phyloP scores from a whole-genome alignment of 1,140 invertebrate genomes.

The Pomacea maculata region DNA sequence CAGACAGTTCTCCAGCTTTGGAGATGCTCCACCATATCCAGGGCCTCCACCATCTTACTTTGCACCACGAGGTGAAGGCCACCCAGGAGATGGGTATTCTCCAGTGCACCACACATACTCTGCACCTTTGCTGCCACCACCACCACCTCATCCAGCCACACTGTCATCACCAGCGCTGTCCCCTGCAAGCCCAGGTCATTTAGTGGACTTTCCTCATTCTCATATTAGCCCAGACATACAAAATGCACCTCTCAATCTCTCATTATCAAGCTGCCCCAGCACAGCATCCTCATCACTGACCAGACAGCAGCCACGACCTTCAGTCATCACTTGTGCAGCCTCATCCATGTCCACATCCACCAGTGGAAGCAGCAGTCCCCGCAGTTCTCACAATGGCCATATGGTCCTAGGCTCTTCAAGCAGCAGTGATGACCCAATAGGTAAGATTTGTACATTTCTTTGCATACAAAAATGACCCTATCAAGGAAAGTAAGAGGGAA shows the following conservation, averaged over 20 bases:
- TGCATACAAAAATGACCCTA: too few species aligned
- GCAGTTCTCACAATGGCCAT: not conserved
- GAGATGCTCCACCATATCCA: constrained; percentile 26
- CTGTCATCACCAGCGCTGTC: constrained; percentile 25
- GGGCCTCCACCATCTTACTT: constrained; percentile 12
- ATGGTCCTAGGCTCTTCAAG: too few species aligned
- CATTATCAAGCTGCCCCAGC: constrained; percentile 40
- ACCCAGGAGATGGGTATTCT: not conserved
- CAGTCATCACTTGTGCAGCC: constrained; percentile 60
- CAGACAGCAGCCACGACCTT: constrained; percentile 50
- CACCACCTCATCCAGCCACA: constrained; percentile 24
- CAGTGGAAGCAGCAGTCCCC: constrained; percentile 25
- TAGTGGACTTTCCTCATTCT: constrained; percentile 17
- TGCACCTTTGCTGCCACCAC: constrained; percentile 12
- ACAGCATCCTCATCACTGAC: constrained; percentile 19
- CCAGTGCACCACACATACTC: constrained; percentile 12
- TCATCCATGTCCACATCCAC: constrained; percentile 32
- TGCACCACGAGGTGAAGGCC: constrained; percentile 6
- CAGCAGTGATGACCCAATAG: too few species aligned
- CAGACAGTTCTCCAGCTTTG: constrained; percentile 44
- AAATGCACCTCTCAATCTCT: constrained; percentile 58
- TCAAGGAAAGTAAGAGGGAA: too few species aligned
- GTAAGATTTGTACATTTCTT: too few species aligned
- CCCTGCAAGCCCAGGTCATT: constrained; percentile 15
- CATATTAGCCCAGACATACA: constrained; percentile 37